Evolutionary conservation across 2,888 invertebrate genomes (phyloP).

Genomic region (Erpobdella octoculata): DNA sequence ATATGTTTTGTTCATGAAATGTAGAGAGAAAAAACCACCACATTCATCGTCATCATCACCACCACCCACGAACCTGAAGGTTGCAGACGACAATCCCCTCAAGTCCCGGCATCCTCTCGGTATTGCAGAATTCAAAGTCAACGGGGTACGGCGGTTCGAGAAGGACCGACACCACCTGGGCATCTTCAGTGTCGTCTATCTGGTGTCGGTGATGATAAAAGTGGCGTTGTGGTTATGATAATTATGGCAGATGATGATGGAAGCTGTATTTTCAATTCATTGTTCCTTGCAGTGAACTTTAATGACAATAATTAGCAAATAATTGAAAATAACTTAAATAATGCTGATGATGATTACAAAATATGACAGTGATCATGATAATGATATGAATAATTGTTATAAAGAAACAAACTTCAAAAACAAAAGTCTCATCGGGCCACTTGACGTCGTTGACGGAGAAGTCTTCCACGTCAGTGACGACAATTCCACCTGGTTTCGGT

Average conservation of each 20-base stretch:
- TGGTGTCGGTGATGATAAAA: slow-evolving; percentile 42
- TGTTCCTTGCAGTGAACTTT: too few species aligned
- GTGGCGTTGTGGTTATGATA: not conserved
- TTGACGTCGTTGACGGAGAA: not conserved
- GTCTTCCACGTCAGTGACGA: slow-evolving; percentile 1
- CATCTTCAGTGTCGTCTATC: slow-evolving; percentile 75
- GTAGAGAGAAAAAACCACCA: not conserved
- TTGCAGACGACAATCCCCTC: slow-evolving; percentile 43
- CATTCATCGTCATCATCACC: not conserved
- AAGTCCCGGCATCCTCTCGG: slow-evolving; percentile 66
- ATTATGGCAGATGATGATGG: not conserved
- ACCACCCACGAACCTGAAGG: slow-evolving; percentile 45
- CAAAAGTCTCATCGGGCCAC: slow-evolving; percentile 53
- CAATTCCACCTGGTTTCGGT: not conserved
- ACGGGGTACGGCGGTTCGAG: slow-evolving; percentile 68
- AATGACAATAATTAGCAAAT: too few species aligned
- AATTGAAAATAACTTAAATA: not conserved
- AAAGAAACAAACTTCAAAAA: slow-evolving; percentile 61
- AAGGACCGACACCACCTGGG: slow-evolving; percentile 66
- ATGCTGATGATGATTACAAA: not conserved
- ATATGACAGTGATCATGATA: not conserved
- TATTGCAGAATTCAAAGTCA: slow-evolving; percentile 72
- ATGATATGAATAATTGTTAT: not conserved
- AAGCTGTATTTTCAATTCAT: not conserved
- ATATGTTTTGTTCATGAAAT: not conserved